Conservation (phyloP, 2,888 invertebrate genomes). For the Ischnura elegans region DNA sequence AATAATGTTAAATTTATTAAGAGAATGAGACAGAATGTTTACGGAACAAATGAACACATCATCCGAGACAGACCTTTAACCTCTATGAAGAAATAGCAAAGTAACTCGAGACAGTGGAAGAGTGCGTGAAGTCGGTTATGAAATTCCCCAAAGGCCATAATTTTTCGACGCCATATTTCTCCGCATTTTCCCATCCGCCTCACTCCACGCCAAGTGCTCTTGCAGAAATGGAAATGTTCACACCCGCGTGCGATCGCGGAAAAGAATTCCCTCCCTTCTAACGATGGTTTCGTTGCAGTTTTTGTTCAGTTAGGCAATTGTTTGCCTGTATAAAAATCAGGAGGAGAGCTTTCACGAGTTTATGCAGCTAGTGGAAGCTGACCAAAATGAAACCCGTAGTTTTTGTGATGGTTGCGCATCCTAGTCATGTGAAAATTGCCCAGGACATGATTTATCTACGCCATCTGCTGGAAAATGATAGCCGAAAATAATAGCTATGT, state of each 20-base stretch:
- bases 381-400: neutral
- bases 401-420: slow-evolving; percentile 11
- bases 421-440: neutral
- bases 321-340: neutral
- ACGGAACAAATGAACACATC: too few relatives aligned
- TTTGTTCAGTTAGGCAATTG: slow-evolving; percentile 13
- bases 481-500: too few relatives aligned
- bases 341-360: neutral
- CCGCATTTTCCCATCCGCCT: neutral
- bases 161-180: neutral
- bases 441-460: too few relatives aligned
- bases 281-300: neutral
- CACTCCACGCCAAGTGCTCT: neutral
- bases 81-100: neutral
- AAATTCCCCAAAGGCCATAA: neutral
- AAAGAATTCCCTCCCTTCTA: neutral
- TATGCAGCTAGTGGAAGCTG: neutral
- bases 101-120: neutral
- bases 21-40: too few relatives aligned
- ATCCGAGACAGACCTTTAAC: too few relatives aligned
- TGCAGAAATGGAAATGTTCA: neutral
- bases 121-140: neutral
- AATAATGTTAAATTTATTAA: too few relatives aligned
- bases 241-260: neutral
- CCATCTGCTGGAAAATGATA: too few relatives aligned